Percentiles rank a stretch among this genome's conserved stretches.
Conservation (phyloP, 2,797 vertebrate species). For the Crocodylus rhombifer region DNA sequence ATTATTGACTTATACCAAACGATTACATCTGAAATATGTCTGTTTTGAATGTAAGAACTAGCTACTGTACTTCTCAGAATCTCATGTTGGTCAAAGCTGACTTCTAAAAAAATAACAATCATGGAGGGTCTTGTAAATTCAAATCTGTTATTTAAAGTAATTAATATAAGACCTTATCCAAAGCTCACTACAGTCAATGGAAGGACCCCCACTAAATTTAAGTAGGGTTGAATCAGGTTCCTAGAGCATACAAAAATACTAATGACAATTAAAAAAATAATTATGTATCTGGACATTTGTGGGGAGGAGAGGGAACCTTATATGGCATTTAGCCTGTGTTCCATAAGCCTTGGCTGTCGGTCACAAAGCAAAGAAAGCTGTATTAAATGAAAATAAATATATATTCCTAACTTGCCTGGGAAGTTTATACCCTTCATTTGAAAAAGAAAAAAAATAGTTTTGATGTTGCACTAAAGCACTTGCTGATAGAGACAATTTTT, state of each 20-base stretch:
- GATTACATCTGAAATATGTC: neutral
- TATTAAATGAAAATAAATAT: conserved; percentile 18
- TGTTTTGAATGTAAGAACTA: neutral
- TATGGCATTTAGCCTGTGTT: neutral
- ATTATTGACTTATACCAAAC: neutral
- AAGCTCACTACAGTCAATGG: neutral
- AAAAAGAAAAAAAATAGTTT: conserved; percentile 34
- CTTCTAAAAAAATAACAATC: neutral
- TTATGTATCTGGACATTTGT: neutral
- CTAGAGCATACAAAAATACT: neutral
- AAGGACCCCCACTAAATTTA: neutral
- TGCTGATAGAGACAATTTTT: conserved; percentile 64
- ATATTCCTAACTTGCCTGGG: conserved; percentile 5
- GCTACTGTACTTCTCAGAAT: neutral
- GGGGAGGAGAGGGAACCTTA: neutral
- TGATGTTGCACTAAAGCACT: conserved; percentile 47
- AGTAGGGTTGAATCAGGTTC: neutral
- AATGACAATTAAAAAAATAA: neutral
- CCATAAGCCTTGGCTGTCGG: neutral
- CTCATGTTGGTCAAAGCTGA: neutral
- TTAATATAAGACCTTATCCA: neutral
- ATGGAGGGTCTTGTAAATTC: neutral
- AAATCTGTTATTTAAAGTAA: neutral
- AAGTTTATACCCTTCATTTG: conserved; percentile 16
- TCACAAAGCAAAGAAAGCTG: conserved; percentile 4